Evolutionary conservation across 2,113 vertebrate species (phyloP).

Genomic region (Chelonoidis abingdonii): DNA sequence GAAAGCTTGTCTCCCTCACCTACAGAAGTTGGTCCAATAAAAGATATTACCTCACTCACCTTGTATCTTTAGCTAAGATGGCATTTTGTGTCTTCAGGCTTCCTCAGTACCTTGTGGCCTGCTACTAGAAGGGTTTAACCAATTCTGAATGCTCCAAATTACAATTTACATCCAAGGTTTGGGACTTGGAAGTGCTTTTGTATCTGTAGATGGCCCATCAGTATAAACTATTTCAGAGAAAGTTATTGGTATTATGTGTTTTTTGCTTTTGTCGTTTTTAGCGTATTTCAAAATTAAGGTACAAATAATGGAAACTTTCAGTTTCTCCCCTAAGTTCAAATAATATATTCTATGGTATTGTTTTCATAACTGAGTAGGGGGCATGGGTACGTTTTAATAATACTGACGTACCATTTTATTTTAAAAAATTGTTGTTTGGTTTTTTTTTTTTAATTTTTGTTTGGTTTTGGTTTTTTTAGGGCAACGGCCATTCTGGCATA

Average conservation of each 20-base stretch:
- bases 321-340: slow-evolving; percentile 10
- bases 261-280: not conserved
- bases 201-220: not conserved
- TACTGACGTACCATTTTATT: not conserved
- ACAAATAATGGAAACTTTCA: not conserved
- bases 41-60: not conserved
- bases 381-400: not conserved
- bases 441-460: not conserved
- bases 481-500: slow-evolving; percentile 98
- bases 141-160: not conserved
- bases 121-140: not conserved
- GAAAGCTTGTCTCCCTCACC: not conserved
- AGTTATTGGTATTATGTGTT: not conserved
- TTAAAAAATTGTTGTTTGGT: not conserved
- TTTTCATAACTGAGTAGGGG: not conserved
- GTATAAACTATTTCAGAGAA: not conserved
- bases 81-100: not conserved
- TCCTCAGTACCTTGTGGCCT: accelerated
- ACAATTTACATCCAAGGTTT: not conserved
- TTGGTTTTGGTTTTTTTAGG: slow-evolving; percentile 74
- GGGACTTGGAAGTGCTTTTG: not conserved
- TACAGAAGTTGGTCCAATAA: not conserved
- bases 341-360: not conserved
- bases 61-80: not conserved
- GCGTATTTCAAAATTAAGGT: not conserved